Conservation (phyloP, 2,888 invertebrate species). For the Drosophila colorata region DNA sequence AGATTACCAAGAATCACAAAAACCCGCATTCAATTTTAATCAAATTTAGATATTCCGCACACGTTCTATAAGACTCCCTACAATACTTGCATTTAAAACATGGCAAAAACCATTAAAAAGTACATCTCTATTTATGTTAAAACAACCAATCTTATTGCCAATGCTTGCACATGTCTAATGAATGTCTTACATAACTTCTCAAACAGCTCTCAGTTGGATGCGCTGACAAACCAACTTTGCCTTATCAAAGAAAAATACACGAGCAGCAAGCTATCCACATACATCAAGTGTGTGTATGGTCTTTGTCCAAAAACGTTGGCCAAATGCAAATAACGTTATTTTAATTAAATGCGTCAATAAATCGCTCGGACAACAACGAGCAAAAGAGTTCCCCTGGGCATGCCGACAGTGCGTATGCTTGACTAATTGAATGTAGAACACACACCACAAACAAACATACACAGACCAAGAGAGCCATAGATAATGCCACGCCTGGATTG, state of each 20-base stretch:
- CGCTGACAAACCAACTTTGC: too few species aligned
- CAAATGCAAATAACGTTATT: conserved; percentile 61
- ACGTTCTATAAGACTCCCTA: background rate
- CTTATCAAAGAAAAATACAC: background rate
- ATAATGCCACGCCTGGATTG: conserved; percentile 48
- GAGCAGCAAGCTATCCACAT: conserved; percentile 4
- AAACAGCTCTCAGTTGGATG: conserved; percentile 6
- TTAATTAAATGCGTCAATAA: conserved; percentile 75
- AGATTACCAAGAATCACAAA: background rate
- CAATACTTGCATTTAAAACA: conserved; percentile 1
- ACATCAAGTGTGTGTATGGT: conserved; percentile 13
- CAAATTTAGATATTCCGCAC: background rate
- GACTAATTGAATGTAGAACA: conserved; percentile 68
- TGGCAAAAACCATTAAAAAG: background rate
- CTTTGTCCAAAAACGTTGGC: conserved; percentile 27
- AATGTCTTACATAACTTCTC: conserved; percentile 4
- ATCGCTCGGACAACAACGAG: conserved; percentile 38
- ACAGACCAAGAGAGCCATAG: conserved; percentile 30
- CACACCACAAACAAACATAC: background rate
- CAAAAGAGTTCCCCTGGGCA: conserved; percentile 45
- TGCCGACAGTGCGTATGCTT: conserved; percentile 48
- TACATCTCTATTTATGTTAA: background rate
- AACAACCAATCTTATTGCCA: background rate
- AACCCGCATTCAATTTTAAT: background rate
- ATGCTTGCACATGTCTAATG: conserved; percentile 31